These are phyloP conservation scores for Dicentrarchus labrax DNA, from an alignment of 2,113 vertebrate genomes.

Conservation along the genomic window DNA sequence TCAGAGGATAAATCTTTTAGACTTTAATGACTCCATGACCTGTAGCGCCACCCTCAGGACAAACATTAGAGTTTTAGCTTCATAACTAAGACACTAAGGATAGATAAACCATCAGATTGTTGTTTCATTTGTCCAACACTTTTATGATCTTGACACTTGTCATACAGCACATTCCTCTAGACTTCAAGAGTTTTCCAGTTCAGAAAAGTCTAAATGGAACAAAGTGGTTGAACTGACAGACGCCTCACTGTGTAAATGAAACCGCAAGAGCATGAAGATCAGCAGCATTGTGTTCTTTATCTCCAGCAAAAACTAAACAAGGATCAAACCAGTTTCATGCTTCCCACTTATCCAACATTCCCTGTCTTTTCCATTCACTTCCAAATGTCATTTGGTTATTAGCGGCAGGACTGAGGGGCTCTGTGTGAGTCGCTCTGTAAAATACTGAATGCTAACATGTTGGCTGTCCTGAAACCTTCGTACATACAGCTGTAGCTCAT, in stretches of 20 bases:
- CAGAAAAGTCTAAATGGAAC: neutral
- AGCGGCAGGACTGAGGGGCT: conserved; percentile 26
- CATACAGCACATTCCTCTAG: neutral
- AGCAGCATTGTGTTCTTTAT: conserved; percentile 38
- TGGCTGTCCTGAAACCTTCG: neutral
- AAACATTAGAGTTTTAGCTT: neutral
- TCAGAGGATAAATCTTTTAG: neutral
- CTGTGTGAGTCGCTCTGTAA: conserved; percentile 18
- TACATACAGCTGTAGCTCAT: conserved; percentile 18
- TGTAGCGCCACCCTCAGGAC: neutral
- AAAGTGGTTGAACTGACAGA: conserved; percentile 1
- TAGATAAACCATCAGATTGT: neutral
- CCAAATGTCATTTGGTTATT: conserved; percentile 51
- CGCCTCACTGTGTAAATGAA: conserved; percentile 7
- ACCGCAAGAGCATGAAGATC: neutral
- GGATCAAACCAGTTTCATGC: conserved; percentile 34
- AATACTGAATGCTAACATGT: neutral
- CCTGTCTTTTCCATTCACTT: conserved; percentile 33
- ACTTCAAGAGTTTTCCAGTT: conserved; percentile 12
- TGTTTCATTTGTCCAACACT: neutral
- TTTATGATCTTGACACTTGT: neutral
- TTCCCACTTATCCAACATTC: conserved; percentile 44
- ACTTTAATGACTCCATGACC: neutral
- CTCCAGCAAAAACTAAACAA: conserved; percentile 2
- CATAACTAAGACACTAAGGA: neutral